Percentiles rank a stretch among this genome's conserved stretches.
Evolutionary conservation across 2,888 invertebrate genomes (phyloP).

Genomic region (Athalia rosae): DNA sequence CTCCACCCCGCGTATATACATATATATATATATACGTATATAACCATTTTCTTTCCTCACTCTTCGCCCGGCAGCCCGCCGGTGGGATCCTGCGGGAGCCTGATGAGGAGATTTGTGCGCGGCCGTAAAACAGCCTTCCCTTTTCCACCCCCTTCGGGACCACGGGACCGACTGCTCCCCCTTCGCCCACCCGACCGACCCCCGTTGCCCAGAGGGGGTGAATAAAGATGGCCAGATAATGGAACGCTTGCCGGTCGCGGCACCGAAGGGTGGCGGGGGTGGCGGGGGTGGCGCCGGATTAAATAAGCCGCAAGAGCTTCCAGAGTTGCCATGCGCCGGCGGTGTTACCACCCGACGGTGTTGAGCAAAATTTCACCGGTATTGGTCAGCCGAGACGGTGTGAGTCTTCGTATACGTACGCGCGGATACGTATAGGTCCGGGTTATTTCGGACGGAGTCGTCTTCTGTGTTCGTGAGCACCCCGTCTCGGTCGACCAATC

Average conservation of each 20-base stretch:
- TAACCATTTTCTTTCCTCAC: constrained; percentile 42
- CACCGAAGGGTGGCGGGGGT: neutral
- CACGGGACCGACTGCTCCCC: constrained; percentile 42
- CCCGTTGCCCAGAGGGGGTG: constrained; percentile 59
- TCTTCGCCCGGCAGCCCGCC: constrained; percentile 46
- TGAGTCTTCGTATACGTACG: neutral
- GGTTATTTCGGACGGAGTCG: too few species aligned
- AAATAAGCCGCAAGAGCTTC: constrained; percentile 56
- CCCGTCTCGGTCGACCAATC: constrained; percentile 21
- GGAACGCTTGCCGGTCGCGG: constrained; percentile 54
- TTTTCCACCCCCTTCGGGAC: constrained; percentile 12
- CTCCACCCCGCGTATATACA: neutral
- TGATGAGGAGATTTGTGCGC: constrained; percentile 72
- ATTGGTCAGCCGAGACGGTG: neutral
- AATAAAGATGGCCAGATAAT: constrained; percentile 71
- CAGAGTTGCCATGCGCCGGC: constrained; percentile 45
- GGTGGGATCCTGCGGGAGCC: constrained; percentile 66
- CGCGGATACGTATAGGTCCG: too few species aligned
- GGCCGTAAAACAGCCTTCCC: constrained; percentile 67
- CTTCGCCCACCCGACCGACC: constrained; percentile 44
- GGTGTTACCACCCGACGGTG: constrained; percentile 31
- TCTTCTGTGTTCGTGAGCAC: constrained; percentile 6
- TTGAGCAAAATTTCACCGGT: neutral
- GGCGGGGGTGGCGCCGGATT: constrained; percentile 51
- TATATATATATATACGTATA: constrained; percentile 44